Evolutionary conservation across 1,140 invertebrate genomes (phyloP).

Genomic region (Heterodera carotae): DNA sequence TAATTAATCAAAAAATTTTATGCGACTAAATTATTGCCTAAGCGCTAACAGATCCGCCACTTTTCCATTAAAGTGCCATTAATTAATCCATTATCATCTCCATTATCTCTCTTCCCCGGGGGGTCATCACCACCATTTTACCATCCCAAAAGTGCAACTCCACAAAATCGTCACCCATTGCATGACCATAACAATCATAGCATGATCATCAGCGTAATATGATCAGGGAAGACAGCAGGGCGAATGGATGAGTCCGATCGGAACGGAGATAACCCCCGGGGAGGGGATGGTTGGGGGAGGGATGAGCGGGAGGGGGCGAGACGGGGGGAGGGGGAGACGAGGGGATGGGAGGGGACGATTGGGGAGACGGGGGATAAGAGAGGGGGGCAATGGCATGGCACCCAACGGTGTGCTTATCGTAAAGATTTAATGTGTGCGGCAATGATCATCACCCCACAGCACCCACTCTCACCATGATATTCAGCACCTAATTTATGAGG

Average conservation of each 20-base stretch:
- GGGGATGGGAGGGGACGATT: too few species aligned
- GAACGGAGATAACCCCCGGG: too few species aligned
- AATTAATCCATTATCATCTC: not conserved
- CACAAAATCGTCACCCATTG: not conserved
- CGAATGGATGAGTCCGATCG: too few species aligned
- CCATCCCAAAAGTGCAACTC: not conserved
- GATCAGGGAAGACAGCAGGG: not conserved
- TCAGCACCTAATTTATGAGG: not conserved
- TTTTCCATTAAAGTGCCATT: not conserved
- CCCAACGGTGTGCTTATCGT: not conserved
- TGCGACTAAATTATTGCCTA: not conserved
- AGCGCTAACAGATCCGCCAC: not conserved
- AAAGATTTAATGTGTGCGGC: conserved; percentile 1
- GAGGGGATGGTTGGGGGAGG: too few species aligned
- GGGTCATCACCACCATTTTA: not conserved
- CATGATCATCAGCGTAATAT: not conserved
- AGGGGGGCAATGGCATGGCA: not conserved
- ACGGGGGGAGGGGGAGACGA: too few species aligned
- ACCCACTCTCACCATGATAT: not conserved
- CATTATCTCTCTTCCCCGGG: not conserved
- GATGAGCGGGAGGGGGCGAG: too few species aligned
- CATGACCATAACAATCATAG: not conserved
- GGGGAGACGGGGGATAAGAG: too few species aligned
- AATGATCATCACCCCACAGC: not conserved
- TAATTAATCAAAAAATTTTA: not conserved